Evolutionary conservation across 1,140 invertebrate species (phyloP), one percentile per base, ranked within the genome.

Genomic region (Drosophila yakuba): DNA sequence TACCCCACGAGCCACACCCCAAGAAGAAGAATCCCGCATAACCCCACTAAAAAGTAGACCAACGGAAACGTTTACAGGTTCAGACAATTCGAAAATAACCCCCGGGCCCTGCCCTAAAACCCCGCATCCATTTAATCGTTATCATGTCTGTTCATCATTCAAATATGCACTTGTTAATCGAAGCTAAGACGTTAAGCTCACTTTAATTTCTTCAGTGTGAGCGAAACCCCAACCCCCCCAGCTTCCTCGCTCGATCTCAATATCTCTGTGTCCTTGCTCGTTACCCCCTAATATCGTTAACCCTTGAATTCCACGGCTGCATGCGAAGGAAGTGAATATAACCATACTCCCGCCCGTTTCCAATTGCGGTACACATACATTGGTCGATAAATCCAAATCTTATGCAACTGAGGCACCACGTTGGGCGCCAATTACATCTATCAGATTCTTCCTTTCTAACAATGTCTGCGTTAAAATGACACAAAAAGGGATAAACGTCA

Each of bases 91-190:
- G 63, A 71, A 48, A 56, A 17, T 0, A 57, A 36, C 48, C 59
- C 59, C n/a, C 38, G 58, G 41, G 41, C n/a, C 4, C 23, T 14
- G 25, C 5, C 25, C 36, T n/a, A 36, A 11, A 11, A 32, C 48
- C 60, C 66, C 5, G 38, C 61, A 66, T 66, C 52, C 67, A 72
- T 72, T 71, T 72, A 50, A 71, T 71, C 66, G 68, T 71, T 58
- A 36, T 71, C 68, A 66, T 72, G 66, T 72, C 66, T 58, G 60
- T 55, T 55, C 44, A 58, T 72, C 68, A 25, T 48, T 72, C 44
- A 71, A 67, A 58, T 69, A 71, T 58, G 52, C 68, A 72, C 36
- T 35, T 48, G 15, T 41, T 71, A 48, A 48, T 38, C 50, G 36
- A 38, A 63, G 59, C 64, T 44, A 17, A 44, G 48, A 15, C n/a